Evolutionary conservation across 1,140 invertebrate genomes (phyloP), one percentile per base, ranked within the genome.

Genomic region (Formica exsecta): DNA sequence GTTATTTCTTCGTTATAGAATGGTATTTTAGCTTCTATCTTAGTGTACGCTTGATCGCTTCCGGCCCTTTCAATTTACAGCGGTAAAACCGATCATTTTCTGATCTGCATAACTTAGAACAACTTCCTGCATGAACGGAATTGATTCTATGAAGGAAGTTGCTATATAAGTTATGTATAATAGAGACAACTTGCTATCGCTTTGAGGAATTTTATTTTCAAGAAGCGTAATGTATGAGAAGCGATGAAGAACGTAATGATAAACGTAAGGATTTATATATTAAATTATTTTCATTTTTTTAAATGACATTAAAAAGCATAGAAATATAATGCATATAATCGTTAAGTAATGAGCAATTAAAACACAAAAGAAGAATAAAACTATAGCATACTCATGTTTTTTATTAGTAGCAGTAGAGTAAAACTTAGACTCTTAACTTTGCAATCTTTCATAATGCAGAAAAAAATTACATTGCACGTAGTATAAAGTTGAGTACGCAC

Each of bases 1-100:
- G 48, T 79, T 68, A 68, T 13, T 54, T 79, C 36, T 79, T 79
- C 64, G 13, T 54, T 44, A 79, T 79, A 68, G 44, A 68, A 38
- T 57, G 44, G 3, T 66, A 68, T 68, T 51, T 51, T 66, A 79
- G n/a, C 29, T 25, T 38, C 44, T 13, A 68, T 68, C 62, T 51
- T 51, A 79, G 44, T 19, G 44, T 54, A 41, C 74, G 13, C 62
- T 22, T 68, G 44, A 79, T 79, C 76, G 76, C 61, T 79, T 79
- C 76, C 76, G 76, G 62, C 76, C n/a, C 44, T 79, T 79, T 68
- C 76, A 79, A 79, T 79, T 79, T 79, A 22, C 41, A 68, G 32
- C 44, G 44, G 62, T 32, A 68, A 68, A 57, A 48, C 54, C 44
- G 44, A 79, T 79, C 76, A 66, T 44, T 68, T 68, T 79, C 32